Percentiles rank a stretch among this genome's conserved stretches.
These are phyloP conservation scores for Tortricodes alternella DNA, from an alignment of 2,888 invertebrate genomes.

Conservation along the genomic window DNA sequence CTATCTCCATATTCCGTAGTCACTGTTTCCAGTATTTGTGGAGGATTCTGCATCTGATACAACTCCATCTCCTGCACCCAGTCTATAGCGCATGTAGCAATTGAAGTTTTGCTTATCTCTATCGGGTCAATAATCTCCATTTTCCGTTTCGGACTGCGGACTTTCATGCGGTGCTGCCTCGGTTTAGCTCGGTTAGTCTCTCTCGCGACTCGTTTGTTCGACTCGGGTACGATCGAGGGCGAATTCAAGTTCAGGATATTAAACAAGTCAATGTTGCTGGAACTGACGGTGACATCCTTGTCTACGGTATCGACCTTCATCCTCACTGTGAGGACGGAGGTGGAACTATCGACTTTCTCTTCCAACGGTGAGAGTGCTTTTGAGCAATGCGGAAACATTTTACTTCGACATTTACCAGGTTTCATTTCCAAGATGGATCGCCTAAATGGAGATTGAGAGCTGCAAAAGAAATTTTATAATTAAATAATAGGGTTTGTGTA, in stretches of 20 bases:
- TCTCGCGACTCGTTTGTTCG: slow-evolving; percentile 33
- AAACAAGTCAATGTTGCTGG: slow-evolving; percentile 54
- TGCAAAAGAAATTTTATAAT: not conserved
- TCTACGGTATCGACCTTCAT: slow-evolving; percentile 41
- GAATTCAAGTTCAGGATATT: too few relatives aligned
- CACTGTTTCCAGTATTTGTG: slow-evolving; percentile 34
- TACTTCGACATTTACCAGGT: slow-evolving; percentile 39
- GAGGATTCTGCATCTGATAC: slow-evolving; percentile 33
- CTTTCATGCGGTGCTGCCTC: slow-evolving; percentile 63
- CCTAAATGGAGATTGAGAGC: not conserved
- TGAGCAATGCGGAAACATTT: slow-evolving; percentile 46
- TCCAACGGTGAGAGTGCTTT: slow-evolving; percentile 45
- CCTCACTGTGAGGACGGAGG: slow-evolving; percentile 36
- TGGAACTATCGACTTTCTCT: slow-evolving; percentile 46
- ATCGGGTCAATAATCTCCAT: slow-evolving; percentile 35
- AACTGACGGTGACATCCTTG: slow-evolving; percentile 57
- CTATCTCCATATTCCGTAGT: slow-evolving; percentile 46
- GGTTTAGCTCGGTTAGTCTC: slow-evolving; percentile 38
- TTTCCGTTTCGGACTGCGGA: slow-evolving; percentile 65
- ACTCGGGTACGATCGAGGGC: too few relatives aligned
- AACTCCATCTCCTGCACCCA: slow-evolving; percentile 49
- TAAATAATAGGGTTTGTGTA: too few relatives aligned
- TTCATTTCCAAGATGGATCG: not conserved
- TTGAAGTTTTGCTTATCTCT: slow-evolving; percentile 37
- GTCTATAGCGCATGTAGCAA: slow-evolving; percentile 49